Evolutionary conservation across 1,140 invertebrate species (phyloP).

Genomic region (Aphelenchoides besseyi): DNA sequence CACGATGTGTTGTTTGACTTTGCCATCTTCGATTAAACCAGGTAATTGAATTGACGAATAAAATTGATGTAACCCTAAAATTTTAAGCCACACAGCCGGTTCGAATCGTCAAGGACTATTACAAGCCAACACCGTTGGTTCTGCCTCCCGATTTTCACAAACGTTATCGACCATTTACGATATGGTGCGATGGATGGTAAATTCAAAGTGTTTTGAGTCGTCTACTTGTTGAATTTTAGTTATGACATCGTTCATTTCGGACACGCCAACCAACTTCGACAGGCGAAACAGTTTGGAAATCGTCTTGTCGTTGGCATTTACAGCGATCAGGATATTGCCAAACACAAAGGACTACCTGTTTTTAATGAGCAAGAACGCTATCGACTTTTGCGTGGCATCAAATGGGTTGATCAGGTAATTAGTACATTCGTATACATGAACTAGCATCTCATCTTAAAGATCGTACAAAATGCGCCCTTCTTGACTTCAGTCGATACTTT

Average conservation of each 20-base stretch:
- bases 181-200: slow-evolving; percentile 91
- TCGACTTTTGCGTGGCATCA: slow-evolving; percentile 97
- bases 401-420: slow-evolving; percentile 99
- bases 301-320: slow-evolving; percentile 94
- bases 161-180: too few species aligned
- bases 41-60: background rate
- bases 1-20: slow-evolving; percentile 10
- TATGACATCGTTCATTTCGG: slow-evolving; percentile 99
- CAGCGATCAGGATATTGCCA: slow-evolving; percentile 92
- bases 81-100: too few species aligned
- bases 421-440: too few species aligned
- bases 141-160: too few species aligned
- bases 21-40: too few species aligned
- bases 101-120: background rate
- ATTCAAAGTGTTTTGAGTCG: slow-evolving; percentile 41
- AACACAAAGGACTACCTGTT: slow-evolving; percentile 96
- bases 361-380: slow-evolving; percentile 94
- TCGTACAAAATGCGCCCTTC: slow-evolving; percentile 91
- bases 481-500: slow-evolving; percentile 95
- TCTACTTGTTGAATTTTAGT: slow-evolving; percentile 65
- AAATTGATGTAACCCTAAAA: too few species aligned
- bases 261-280: slow-evolving; percentile 88
- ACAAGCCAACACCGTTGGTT: too few species aligned
- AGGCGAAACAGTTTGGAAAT: slow-evolving; percentile 92
- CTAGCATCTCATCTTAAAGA: too few species aligned